These are phyloP conservation scores for Hipparchia semele DNA, from an alignment of 2,888 invertebrate genomes.

Conservation along the genomic window DNA sequence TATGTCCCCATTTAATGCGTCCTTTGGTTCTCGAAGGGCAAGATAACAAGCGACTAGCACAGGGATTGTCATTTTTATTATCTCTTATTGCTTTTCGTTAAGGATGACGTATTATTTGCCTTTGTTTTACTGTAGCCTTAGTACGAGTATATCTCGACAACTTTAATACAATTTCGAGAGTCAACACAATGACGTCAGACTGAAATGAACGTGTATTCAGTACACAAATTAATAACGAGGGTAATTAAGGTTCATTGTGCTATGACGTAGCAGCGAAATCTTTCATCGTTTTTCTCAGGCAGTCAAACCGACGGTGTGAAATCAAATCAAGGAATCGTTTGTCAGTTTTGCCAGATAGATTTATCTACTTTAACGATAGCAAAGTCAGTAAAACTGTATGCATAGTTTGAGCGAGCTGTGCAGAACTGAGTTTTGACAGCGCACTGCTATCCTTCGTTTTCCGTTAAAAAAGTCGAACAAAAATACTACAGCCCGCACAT, in stretches of 20 bases:
- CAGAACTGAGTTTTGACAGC: constrained; percentile 3
- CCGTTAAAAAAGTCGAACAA: constrained; percentile 14
- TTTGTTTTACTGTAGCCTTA: too few relatives aligned
- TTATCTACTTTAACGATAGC: neutral
- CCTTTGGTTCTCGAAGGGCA: constrained; percentile 23
- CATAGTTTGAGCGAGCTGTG: neutral
- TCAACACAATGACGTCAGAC: too few relatives aligned
- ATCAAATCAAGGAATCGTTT: neutral
- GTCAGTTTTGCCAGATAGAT: neutral
- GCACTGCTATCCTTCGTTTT: neutral
- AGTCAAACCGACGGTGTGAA: too few relatives aligned
- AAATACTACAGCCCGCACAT: constrained; percentile 19
- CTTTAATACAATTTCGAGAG: too few relatives aligned
- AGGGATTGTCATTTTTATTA: constrained; percentile 24
- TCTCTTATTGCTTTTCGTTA: constrained; percentile 21
- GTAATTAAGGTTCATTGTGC: too few relatives aligned
- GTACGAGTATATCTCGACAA: too few relatives aligned
- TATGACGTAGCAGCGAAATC: too few relatives aligned
- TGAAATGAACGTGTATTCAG: too few relatives aligned
- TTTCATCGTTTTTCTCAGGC: too few relatives aligned
- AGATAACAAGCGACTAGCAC: constrained; percentile 21
- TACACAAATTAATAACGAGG: too few relatives aligned
- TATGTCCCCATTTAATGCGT: constrained; percentile 25
- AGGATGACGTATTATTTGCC: constrained; percentile 1
- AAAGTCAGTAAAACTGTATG: constrained; percentile 1